phyloP scores from a whole-genome alignment of 1,140 invertebrate species.

The Anastrepha obliqua region DNA sequence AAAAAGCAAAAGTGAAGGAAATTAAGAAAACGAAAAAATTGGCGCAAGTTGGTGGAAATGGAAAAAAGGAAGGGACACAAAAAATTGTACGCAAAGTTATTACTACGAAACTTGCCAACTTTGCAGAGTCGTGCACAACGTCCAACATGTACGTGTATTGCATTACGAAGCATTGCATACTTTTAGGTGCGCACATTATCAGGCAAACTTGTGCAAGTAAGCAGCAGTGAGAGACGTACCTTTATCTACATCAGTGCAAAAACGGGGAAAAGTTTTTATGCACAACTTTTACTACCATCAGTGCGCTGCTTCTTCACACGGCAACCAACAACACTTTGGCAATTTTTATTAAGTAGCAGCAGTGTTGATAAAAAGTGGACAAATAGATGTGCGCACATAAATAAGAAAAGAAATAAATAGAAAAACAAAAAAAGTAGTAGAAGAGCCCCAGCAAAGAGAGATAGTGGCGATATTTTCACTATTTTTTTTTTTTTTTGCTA shows the following conservation, averaged over 20 bases:
- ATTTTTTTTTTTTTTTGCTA: slow-evolving; percentile 18
- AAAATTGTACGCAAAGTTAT: slow-evolving; percentile 11
- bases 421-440: neutral
- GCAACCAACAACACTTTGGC: slow-evolving; percentile 16
- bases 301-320: neutral
- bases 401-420: neutral
- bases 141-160: neutral
- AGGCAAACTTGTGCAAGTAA: neutral
- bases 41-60: neutral
- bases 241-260: slow-evolving; percentile 13
- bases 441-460: neutral
- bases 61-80: neutral
- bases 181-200: neutral
- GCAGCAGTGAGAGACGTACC: neutral
- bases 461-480: neutral
- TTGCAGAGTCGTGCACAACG: neutral
- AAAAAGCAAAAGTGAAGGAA: slow-evolving; percentile 25
- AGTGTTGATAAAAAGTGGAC: slow-evolving; percentile 46
- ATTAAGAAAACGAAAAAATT: neutral
- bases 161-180: neutral
- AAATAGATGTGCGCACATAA: slow-evolving; percentile 20
- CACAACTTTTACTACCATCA: slow-evolving; percentile 20
- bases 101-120: slow-evolving; percentile 16
- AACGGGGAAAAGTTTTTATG: slow-evolving; percentile 26
- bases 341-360: slow-evolving; percentile 43